phyloP scores from a whole-genome alignment of 2,888 invertebrate genomes.

The Eutolmus rufibarbis region DNA sequence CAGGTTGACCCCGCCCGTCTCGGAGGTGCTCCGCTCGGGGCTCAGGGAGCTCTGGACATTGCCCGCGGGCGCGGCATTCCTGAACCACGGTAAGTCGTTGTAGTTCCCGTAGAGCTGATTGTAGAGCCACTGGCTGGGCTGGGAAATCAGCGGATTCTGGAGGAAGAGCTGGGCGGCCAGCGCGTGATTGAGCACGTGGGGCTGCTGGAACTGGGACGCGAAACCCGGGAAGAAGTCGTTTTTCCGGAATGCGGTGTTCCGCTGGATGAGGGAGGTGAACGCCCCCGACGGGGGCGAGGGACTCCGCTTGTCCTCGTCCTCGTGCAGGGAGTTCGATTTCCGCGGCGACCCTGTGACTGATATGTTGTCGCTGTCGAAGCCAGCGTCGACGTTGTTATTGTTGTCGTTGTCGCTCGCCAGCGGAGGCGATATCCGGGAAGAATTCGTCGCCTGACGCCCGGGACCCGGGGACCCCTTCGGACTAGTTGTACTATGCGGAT shows the following conservation, averaged over 20 bases:
- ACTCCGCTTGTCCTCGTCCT: conserved; percentile 59
- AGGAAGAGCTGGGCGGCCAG: conserved; percentile 76
- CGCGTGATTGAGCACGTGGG: conserved; percentile 66
- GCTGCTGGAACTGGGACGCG: conserved; percentile 61
- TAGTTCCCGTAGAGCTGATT: conserved; percentile 76
- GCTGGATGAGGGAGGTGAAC: conserved; percentile 61
- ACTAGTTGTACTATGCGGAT: conserved; percentile 75
- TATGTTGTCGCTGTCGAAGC: conserved; percentile 62
- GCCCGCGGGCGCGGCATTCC: conserved; percentile 58
- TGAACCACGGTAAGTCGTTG: conserved; percentile 75
- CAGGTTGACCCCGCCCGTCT: conserved; percentile 55
- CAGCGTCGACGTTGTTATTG: conserved; percentile 61
- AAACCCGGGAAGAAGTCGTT: conserved; percentile 62
- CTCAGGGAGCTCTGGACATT: conserved; percentile 44
- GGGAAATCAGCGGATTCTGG: conserved; percentile 76
- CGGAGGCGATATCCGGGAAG: conserved; percentile 60
- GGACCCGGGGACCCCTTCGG: conserved; percentile 70
- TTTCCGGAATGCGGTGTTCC: conserved; percentile 58
- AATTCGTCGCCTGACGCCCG: conserved; percentile 45
- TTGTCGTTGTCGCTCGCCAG: conserved; percentile 58
- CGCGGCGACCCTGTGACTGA: conserved; percentile 64
- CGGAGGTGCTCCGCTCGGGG: conserved; percentile 46
- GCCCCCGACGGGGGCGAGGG: conserved; percentile 61
- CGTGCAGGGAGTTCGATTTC: conserved; percentile 64
- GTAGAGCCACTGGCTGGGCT: conserved; percentile 80